Base-by-base conservation (phyloP, 2,888 invertebrate species). In the Herminia tarsipennalis region DNA sequence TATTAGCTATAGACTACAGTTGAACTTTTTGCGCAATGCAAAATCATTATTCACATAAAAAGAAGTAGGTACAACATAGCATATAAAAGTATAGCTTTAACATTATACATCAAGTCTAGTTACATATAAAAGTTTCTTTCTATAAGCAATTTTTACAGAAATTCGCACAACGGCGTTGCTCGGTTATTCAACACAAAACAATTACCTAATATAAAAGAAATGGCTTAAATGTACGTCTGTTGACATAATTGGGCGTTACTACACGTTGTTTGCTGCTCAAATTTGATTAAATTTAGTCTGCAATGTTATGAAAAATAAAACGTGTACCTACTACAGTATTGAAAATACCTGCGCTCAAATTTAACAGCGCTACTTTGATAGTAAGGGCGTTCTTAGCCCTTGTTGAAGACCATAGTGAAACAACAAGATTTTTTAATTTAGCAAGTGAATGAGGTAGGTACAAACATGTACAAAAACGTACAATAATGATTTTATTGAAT, bases 201-300 rank as follows among this genome's bases (percentile, higher is more conserved):
- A 60, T 64, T 55, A 61, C 66, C 36, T 51, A 35, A 46, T 52
- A 42, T 37, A 48, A 43, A 56, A 55, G 48, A 48, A 66, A 62
- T 40, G 29, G 30, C 38, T 40, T 46, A 22, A 14, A 43, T 25
- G 24, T 30, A 34, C 16, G 20, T 59, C 41, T 44, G 47, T 43
- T 20, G 37, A 47, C 16, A 12, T 53, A 54, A 56, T 63, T 40
- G 32, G 40, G 24, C 12, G 39, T 44, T 39, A 36, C 18, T 27
- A 17, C 36, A 12, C 0, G 8, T 18, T 25, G 14, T n/a, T 25
- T 29, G 51, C 49, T 43, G 41, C 40, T 40, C 43, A 45, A 18
- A 41, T 65, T 52, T 61, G 40, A 61, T 62, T 57, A 52, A 62
- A 59, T 52, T 32, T 44, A 36, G 18, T 20, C 18, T 47, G 13